Evolutionary conservation across 2,113 vertebrate genomes (phyloP), one percentile per base, ranked within the genome.

Genomic region (Sapayoa aenigma): DNA sequence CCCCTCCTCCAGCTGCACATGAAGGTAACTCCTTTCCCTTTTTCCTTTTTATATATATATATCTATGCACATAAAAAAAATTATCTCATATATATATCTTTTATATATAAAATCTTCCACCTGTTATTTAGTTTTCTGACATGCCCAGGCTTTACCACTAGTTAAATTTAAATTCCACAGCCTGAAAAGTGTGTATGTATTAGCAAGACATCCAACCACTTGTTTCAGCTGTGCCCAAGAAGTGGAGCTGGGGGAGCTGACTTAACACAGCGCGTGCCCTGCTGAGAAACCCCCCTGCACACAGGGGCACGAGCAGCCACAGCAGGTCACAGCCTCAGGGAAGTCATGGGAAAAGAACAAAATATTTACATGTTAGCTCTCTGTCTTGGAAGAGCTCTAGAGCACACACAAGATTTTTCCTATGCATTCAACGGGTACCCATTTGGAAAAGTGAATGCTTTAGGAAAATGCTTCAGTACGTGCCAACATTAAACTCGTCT

Each of bases 251-350:
- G 14, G 39, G 41, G 46, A 53, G n/a, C 42, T 0, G 4, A 25
- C 0, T 0, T 2, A 28, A n/a, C 18, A 33, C 25, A 59, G 35
- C 6, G 31, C 14, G 0, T 33, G 35, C 35, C 42, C 47, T 63
- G 60, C 56, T 21, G 55, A 58, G 44, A 65, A 72, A 33, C 12
- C 47, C 46, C 58, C 13, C 1, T 2, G 66, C 41, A 28, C 22
- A 4, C 1, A 12, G 28, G 8, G 35, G 6, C 37, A 87, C 50
- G 68, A 41, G 47, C 52, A 47, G 20, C 5, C 25, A 31, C 30
- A 72, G 67, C 24, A 59, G 22, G 60, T 24, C 47, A 37, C 31
- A 60, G 52, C 50, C 75, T 44, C 47, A n/a, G 12, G 15, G 35
- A 71, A 71, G 4, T 17, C 9, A 1, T 11, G 11, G 35, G 28